Base-by-base conservation (phyloP, 2,888 invertebrate genomes). In the Cabera pusaria region DNA sequence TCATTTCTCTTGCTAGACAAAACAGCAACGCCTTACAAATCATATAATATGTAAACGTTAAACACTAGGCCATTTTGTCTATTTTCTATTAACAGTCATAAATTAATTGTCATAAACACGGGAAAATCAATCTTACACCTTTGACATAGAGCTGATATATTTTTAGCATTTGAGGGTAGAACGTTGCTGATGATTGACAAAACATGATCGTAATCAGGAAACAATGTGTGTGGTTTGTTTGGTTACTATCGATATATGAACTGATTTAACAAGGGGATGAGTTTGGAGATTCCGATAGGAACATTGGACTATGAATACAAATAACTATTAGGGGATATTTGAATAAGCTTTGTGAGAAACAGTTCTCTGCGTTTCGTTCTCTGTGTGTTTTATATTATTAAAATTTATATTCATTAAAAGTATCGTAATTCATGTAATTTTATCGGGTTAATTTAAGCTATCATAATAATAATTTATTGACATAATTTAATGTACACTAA, bases 201-300 rank as follows among this genome's bases (percentile, higher is more conserved):
- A 50, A 77, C 69, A 56, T 72, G 84, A 85, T 85, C 59, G 40
- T 81, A 82, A 85, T 85, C 85, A 54, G 62, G 49, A 49, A 68
- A 79, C 84, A 83, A 85, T 81, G 83, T 72, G 83, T 82, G 84
- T 81, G 84, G 80, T 65, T 69, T 59, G 59, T 56, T 61, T n/a
- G 6, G 12, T 64, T 67, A 70, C 63, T 68, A 72, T 72, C 60
- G 66, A 69, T 62, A 59, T 61, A 59, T 53, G 63, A 66, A 60
- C 41, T 58, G 56, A 62, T 59, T 44, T 55, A 60, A 66, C 60
- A 57, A 59, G 55, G 57, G 54, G 56, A 60, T 62, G 66, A 55
- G 59, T 55, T 57, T 3, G 4, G 14, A 14, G 14, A 3, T 14
- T 4, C 14, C 4, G 14, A 4, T 14, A 49, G 52, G 31, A 54